Conservation (phyloP, 1,140 invertebrate species). For the Medauroidea extradentata region DNA sequence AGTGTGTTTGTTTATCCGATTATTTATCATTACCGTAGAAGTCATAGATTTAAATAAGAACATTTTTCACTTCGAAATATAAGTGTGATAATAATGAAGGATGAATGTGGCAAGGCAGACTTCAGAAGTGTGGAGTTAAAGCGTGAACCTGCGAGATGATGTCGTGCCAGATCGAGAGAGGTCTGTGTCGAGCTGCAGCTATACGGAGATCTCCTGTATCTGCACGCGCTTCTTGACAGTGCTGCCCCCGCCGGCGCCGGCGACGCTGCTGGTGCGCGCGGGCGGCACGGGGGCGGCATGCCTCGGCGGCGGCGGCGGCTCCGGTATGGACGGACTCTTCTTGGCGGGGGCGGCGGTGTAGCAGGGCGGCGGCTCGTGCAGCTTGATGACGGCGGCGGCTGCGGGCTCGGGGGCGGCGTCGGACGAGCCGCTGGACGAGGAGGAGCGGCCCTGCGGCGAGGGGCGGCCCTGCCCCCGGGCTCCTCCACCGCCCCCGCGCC, state of each 20-base stretch:
- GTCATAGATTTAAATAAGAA: too few species aligned
- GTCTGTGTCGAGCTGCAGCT: too few species aligned
- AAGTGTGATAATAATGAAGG: too few species aligned
- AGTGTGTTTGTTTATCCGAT: too few species aligned
- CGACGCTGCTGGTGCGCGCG: slow-evolving; percentile 39
- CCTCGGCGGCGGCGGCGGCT: slow-evolving; percentile 23
- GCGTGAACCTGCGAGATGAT: too few species aligned
- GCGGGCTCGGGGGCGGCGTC: slow-evolving; percentile 22
- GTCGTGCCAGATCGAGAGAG: too few species aligned
- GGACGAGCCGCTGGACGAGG: slow-evolving; percentile 36
- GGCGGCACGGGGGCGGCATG: slow-evolving; percentile 45
- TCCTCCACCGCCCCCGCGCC: slow-evolving; percentile 43
- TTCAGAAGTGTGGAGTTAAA: too few species aligned
- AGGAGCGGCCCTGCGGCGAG: not conserved
- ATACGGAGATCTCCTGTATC: slow-evolving; percentile 63
- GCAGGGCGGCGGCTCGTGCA: slow-evolving; percentile 37
- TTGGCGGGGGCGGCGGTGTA: slow-evolving; percentile 23
- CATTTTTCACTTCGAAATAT: too few species aligned
- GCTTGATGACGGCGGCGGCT: slow-evolving; percentile 1
- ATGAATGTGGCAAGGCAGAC: too few species aligned
- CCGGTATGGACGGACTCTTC: slow-evolving; percentile 40
- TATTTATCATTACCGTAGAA: too few species aligned
- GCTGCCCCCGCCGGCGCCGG: slow-evolving; percentile 39
- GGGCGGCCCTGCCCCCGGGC: slow-evolving; percentile 29
- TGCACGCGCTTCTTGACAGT: slow-evolving; percentile 60